Percentiles rank a stretch among this genome's conserved stretches.
Evolutionary conservation across 2,113 vertebrate species (phyloP).

Genomic region (Arothron firmamentum): DNA sequence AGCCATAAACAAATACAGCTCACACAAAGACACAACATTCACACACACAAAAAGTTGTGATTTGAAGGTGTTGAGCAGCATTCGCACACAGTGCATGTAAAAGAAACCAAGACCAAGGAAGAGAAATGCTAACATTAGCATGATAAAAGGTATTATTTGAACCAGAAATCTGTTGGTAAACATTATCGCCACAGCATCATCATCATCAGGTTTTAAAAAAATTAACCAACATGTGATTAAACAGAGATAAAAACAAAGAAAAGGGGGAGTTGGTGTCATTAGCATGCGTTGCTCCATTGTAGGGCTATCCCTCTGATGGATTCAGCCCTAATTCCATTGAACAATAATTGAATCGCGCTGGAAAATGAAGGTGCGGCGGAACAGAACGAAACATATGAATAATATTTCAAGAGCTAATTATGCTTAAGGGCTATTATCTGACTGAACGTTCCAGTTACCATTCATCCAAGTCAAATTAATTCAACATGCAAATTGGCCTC

Average conservation of each 20-base stretch:
- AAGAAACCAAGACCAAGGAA: too few species aligned
- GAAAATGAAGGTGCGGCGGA: conserved; percentile 36
- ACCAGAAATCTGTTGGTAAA: too few species aligned
- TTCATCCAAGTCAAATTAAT: conserved; percentile 49
- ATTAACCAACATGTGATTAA: background rate
- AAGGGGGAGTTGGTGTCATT: conserved; percentile 1
- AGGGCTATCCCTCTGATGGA: conserved; percentile 29
- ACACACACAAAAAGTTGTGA: background rate
- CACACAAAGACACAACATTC: background rate
- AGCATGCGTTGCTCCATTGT: conserved; percentile 1
- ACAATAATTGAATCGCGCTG: conserved; percentile 40
- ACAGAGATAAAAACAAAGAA: conserved; percentile 5
- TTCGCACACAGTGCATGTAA: too few species aligned
- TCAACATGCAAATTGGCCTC: conserved; percentile 37
- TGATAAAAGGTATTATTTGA: background rate
- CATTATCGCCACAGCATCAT: background rate
- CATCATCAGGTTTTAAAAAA: background rate
- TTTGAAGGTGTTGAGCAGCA: too few species aligned
- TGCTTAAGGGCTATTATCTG: conserved; percentile 37
- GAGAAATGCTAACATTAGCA: background rate
- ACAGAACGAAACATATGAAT: conserved; percentile 47
- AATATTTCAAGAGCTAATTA: conserved; percentile 58
- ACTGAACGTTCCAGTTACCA: conserved; percentile 48
- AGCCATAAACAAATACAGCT: background rate
- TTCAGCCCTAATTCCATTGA: conserved; percentile 37